Evolutionary conservation across 2,888 invertebrate genomes (phyloP), one percentile per base, ranked within the genome.

Genomic region (Macrosoma leucophasiata): DNA sequence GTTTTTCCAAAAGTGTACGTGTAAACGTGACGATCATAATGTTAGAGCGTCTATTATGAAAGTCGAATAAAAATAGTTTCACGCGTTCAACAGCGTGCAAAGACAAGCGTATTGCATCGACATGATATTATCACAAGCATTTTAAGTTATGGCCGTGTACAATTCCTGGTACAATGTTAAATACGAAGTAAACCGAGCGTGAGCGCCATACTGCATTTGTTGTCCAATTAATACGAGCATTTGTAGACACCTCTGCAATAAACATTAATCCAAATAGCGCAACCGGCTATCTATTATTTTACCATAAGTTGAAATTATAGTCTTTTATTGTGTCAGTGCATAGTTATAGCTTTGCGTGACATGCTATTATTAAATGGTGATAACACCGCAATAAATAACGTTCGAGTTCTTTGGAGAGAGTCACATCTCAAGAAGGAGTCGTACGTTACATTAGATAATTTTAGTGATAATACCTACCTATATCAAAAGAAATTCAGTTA

Each of bases 11-110:
- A 43, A 43, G 43, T 42, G 33, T 34, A 34, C 21, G 15, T 25
- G 25, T 27, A 36, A 28, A 55, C 53, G 55, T 56, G 56, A 53
- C 46, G 24, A 30, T 52, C 40, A 27, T 46, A 22, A 29, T 42
- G 20, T 43, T 30, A 28, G 31, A 45, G 41, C 48, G 40, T 30
- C 39, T 43, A 39, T 40, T 45, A 44, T 37, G 34, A 39, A 39
- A 50, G 44, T 42, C 42, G 43, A 49, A 52, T 44, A 47, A 50
- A 56, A 51, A 55, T 52, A 37, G 46, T 50, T 43, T 52, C 56
- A 55, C 55, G 55, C 50, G 43, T 44, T 31, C 30, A 33, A 35
- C 39, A 34, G 29, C 43, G 48, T 43, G 50, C 49, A 48, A 48
- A 50, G 50, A 49, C 39, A 33, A n/a, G n/a, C n/a, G 34, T 21